phyloP scores from a whole-genome alignment of 2,797 vertebrate genomes.

The Allobates femoralis region DNA sequence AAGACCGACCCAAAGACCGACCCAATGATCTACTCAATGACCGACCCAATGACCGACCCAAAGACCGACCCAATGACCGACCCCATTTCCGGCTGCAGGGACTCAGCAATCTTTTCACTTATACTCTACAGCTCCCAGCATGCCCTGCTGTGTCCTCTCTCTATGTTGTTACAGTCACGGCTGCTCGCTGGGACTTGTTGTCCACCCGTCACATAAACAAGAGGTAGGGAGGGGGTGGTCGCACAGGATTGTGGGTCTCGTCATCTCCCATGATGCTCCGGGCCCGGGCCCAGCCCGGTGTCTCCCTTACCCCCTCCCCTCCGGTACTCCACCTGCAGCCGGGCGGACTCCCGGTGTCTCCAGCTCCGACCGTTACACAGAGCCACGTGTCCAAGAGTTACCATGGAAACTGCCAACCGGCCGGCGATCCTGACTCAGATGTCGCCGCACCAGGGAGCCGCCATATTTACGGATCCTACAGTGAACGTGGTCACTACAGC shows the following conservation, averaged over 20 bases:
- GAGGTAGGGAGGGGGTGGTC: too few relatives aligned
- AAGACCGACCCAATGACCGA: too few relatives aligned
- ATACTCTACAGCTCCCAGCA: too few relatives aligned
- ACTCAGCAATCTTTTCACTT: too few relatives aligned
- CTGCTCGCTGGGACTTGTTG: neutral
- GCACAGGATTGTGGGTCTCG: neutral
- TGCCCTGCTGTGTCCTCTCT: too few relatives aligned
- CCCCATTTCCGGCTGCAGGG: too few relatives aligned
- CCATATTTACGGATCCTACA: neutral
- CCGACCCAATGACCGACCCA: too few relatives aligned
- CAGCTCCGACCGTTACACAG: neutral
- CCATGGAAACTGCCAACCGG: slow-evolving; percentile 22
- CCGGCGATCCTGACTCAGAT: neutral
- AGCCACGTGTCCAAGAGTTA: neutral
- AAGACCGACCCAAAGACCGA: too few relatives aligned
- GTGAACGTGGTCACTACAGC: neutral
- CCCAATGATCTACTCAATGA: too few relatives aligned
- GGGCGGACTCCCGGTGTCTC: neutral
- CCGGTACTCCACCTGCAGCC: neutral
- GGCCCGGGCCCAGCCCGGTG: too few relatives aligned
- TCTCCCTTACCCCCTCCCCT: neutral
- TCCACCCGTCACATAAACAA: neutral
- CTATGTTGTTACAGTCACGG: too few relatives aligned
- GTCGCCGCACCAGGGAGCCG: neutral
- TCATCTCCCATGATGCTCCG: neutral